Evolutionary conservation across 2,797 vertebrate genomes (phyloP).

Genomic region (Danionella dracula): DNA sequence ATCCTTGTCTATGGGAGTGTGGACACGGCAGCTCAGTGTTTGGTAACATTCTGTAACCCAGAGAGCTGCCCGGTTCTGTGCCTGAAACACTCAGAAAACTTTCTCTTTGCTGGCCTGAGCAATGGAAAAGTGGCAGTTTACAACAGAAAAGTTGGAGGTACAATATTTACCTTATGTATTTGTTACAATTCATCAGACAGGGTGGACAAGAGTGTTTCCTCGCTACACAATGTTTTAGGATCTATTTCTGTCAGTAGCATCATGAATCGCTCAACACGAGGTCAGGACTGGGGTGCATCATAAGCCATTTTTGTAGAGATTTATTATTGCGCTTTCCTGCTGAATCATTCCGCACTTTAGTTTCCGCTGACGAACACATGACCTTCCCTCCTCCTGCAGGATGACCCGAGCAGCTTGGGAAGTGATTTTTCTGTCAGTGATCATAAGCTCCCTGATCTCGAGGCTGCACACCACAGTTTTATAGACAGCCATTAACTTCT

Average conservation of each 20-base stretch:
- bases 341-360: neutral
- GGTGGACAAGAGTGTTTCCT: neutral
- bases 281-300: neutral
- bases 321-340: neutral
- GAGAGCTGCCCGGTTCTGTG: conserved; percentile 71
- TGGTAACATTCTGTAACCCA: conserved; percentile 68
- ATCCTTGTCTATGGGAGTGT: conserved; percentile 77
- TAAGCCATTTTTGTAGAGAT: neutral
- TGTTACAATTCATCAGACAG: neutral
- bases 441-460: neutral
- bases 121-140: conserved; percentile 79
- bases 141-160: conserved; percentile 67
- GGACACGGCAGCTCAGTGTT: conserved; percentile 77
- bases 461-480: neutral
- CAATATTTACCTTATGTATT: neutral
- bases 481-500: neutral
- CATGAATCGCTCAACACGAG: neutral
- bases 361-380: neutral
- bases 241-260: too few relatives aligned
- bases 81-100: conserved; percentile 65
- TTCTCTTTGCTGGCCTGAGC: conserved; percentile 78
- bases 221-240: neutral
- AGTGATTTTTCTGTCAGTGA: conserved; percentile 8
- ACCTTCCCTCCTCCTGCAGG: conserved; percentile 1
- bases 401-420: conserved; percentile 1